Percentiles rank a stretch among this genome's conserved stretches.
Conservation (phyloP, 2,888 invertebrate genomes). For the Mechanitis mazaeus region DNA sequence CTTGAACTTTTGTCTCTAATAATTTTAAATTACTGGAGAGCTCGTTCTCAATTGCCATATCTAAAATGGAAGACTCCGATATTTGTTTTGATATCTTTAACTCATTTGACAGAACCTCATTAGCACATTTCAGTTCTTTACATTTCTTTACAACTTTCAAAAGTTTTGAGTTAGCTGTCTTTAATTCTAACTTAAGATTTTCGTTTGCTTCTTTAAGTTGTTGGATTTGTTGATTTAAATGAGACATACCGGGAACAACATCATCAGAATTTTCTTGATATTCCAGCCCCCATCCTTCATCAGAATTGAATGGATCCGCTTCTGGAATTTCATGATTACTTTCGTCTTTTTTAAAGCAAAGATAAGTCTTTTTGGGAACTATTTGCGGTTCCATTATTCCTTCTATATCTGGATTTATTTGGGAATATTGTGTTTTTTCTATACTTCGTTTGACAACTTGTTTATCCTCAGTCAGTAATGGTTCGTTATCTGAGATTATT, state of each 20-base stretch:
- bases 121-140: conserved; percentile 85
- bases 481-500: conserved; percentile 49
- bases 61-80: conserved; percentile 79
- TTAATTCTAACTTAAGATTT: conserved; percentile 77
- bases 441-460: conserved; percentile 37
- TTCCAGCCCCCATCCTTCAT: conserved; percentile 68
- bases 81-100: conserved; percentile 71
- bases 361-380: conserved; percentile 72
- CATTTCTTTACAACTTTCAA: conserved; percentile 89
- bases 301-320: conserved; percentile 62
- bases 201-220: conserved; percentile 77
- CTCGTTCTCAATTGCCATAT: conserved; percentile 88
- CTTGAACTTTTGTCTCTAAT: conserved; percentile 80
- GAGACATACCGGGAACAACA: conserved; percentile 63
- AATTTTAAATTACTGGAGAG: conserved; percentile 80
- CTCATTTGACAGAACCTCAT: conserved; percentile 78
- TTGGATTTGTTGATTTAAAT: conserved; percentile 77
- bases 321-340: conserved; percentile 36
- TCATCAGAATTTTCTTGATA: conserved; percentile 50
- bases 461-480: conserved; percentile 34
- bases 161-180: conserved; percentile 81
- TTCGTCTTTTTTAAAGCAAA: conserved; percentile 60
- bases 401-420: conserved; percentile 26
- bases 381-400: conserved; percentile 56
- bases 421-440: conserved; percentile 36